Conservation (phyloP, 2,113 vertebrate species). For the Bambusicola thoracicus region DNA sequence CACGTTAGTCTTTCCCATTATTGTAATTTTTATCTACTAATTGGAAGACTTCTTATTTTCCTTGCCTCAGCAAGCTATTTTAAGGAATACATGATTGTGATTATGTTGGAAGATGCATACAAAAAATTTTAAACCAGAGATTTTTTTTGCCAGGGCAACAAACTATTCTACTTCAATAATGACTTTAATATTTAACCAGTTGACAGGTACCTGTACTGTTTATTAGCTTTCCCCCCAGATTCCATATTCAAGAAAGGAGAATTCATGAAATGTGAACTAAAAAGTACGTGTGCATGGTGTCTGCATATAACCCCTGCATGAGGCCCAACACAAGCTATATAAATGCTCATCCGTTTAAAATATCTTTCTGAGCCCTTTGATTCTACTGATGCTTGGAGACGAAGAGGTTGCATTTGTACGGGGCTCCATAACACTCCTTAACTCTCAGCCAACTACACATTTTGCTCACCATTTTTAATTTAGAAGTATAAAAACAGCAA, state of each 20-base stretch:
- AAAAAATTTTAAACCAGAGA: not conserved
- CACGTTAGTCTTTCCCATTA: not conserved
- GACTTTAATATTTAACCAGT: not conserved
- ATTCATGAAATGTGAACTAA: not conserved
- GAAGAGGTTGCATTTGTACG: not conserved
- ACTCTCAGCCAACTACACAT: not conserved
- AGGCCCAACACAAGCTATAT: not conserved
- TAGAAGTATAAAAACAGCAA: not conserved
- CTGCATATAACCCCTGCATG: not conserved
- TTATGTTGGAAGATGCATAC: not conserved
- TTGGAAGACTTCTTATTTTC: not conserved
- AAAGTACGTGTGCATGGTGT: rapidly evolving
- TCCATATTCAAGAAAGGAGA: not conserved
- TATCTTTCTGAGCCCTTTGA: not conserved
- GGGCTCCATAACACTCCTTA: not conserved
- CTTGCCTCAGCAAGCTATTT: not conserved
- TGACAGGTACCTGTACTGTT: not conserved
- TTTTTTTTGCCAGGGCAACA: not conserved
- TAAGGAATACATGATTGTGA: not conserved
- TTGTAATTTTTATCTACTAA: not conserved
- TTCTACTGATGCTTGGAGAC: not conserved
- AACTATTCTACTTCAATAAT: not conserved
- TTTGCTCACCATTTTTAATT: not conserved
- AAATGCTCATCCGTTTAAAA: not conserved
- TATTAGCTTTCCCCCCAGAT: not conserved